Conservation (phyloP, 92 coral and sea anemone species). For the Porites divaricata region DNA sequence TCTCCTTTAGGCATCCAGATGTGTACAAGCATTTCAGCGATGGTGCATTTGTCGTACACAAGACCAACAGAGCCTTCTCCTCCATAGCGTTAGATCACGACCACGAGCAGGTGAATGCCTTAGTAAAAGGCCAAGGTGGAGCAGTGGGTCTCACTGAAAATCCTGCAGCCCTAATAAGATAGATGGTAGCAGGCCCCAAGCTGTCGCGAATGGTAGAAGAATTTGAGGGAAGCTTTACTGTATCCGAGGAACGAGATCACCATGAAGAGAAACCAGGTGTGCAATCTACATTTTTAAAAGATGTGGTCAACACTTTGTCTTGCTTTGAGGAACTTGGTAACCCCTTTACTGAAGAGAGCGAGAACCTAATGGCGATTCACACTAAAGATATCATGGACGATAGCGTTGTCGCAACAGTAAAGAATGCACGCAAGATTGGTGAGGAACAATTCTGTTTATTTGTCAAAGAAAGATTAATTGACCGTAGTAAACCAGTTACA, state of each 20-base stretch:
- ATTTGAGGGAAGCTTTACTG: constrained; percentile 56
- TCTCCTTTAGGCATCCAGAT: constrained; percentile 49
- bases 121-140: constrained; percentile 70
- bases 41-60: constrained; percentile 74
- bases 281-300: constrained; percentile 53
- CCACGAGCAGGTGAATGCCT: constrained; percentile 73
- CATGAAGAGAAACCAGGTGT: constrained; percentile 64
- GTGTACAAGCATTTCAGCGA: constrained; percentile 57
- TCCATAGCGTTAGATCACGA: constrained; percentile 72
- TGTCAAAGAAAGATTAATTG: too few relatives aligned
- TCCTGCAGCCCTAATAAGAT: constrained; percentile 67
- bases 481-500: too few relatives aligned
- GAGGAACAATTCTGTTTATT: too few relatives aligned
- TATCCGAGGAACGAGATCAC: constrained; percentile 44
- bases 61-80: constrained; percentile 60
- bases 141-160: constrained; percentile 69
- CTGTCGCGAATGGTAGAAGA: constrained; percentile 67
- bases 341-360: constrained; percentile 60
- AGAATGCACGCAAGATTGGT: too few relatives aligned
- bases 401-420: constrained; percentile 49
- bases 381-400: constrained; percentile 71
- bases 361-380: constrained; percentile 70
- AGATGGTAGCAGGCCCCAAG: constrained; percentile 80
- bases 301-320: constrained; percentile 52
- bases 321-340: constrained; percentile 62